A percentile compares a stretch with the other conserved stretches of the same genome.
These are phyloP conservation scores for Neocloeon triangulifer DNA, from an alignment of 1,140 invertebrate genomes.

Conservation along the genomic window DNA sequence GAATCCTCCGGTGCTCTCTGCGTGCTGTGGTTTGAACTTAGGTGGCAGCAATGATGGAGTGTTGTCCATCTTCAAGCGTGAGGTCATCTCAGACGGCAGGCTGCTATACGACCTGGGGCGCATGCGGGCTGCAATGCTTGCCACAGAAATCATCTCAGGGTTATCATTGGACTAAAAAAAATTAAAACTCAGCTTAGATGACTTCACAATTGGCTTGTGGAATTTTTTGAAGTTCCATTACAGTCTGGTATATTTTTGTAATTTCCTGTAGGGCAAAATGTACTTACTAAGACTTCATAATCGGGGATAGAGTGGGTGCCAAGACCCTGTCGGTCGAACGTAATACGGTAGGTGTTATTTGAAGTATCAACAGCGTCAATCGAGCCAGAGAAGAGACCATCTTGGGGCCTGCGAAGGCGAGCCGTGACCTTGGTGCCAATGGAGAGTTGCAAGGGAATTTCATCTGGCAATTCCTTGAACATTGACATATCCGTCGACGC, in stretches of 20 bases:
- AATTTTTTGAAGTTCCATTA: conserved; percentile 2
- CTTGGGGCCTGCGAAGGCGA: conserved; percentile 73
- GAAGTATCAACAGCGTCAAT: conserved; percentile 95
- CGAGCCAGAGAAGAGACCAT: conserved; percentile 87
- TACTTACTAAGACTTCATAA: conserved; percentile 67
- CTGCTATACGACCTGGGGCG: conserved; percentile 8
- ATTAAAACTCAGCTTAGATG: background rate
- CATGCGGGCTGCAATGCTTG: conserved; percentile 13
- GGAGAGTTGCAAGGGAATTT: conserved; percentile 87
- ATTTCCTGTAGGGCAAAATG: background rate
- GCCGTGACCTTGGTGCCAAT: conserved; percentile 93
- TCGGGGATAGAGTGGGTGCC: conserved; percentile 93
- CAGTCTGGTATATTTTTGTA: conserved; percentile 1
- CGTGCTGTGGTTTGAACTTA: conserved; percentile 8
- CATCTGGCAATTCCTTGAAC: conserved; percentile 78
- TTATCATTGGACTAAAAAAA: background rate
- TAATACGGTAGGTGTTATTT: conserved; percentile 92
- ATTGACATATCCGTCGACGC: conserved; percentile 47
- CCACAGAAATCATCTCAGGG: conserved; percentile 11
- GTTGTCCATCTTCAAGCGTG: background rate
- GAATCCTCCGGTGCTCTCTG: conserved; percentile 49
- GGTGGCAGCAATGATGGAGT: conserved; percentile 2
- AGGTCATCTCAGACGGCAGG: conserved; percentile 2
- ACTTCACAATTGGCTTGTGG: background rate
- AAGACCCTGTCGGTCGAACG: conserved; percentile 79